Evolutionary conservation across 2,797 vertebrate species (phyloP).

Genomic region (Pelochelys cantorii): DNA sequence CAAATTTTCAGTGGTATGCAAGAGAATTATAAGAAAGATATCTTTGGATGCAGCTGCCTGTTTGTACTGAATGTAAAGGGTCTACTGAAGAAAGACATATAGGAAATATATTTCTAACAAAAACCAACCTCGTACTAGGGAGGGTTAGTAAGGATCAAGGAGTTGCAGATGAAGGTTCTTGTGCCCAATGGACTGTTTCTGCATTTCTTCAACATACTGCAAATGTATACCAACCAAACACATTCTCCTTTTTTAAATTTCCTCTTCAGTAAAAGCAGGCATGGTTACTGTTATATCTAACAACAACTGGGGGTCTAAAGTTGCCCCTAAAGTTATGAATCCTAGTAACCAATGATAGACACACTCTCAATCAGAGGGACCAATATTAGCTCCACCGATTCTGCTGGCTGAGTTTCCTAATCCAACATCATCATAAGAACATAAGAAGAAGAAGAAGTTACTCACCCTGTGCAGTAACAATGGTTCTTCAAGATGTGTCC

Average conservation of each 20-base stretch:
- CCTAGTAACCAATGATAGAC: not conserved
- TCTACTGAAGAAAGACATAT: not conserved
- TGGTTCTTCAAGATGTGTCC: too few species aligned
- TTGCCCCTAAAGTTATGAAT: not conserved
- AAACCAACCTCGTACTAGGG: not conserved
- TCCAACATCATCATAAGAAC: not conserved
- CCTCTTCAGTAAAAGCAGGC: not conserved
- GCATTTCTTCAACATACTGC: not conserved
- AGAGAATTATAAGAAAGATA: not conserved
- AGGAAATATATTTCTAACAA: not conserved
- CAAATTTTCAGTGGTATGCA: not conserved
- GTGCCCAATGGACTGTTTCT: not conserved
- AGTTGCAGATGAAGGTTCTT: not conserved
- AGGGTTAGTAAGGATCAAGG: not conserved
- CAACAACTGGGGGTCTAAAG: not conserved
- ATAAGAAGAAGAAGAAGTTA: too few species aligned
- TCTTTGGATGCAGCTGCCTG: not conserved
- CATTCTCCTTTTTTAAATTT: not conserved
- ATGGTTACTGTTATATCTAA: not conserved
- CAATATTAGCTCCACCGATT: not conserved
- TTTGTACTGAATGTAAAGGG: not conserved
- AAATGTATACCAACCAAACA: not conserved
- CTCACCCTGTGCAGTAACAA: too few species aligned
- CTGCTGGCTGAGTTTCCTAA: not conserved
- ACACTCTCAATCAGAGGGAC: not conserved